Percentiles rank a stretch among this genome's conserved stretches.
Evolutionary conservation across 1,140 invertebrate genomes (phyloP).

Genomic region (Magallana angulata): DNA sequence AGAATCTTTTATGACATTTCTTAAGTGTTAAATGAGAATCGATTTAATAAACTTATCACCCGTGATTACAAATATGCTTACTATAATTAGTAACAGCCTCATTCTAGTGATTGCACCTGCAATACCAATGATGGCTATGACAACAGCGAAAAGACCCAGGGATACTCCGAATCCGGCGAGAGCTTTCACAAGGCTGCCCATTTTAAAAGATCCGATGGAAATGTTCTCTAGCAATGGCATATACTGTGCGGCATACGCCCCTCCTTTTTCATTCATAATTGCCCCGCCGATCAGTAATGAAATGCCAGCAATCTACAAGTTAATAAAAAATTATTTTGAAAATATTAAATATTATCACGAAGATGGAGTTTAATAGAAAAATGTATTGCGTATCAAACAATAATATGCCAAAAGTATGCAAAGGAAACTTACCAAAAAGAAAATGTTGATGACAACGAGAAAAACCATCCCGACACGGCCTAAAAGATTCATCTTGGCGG

Average conservation of each 20-base stretch:
- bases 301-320: constrained; percentile 48
- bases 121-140: constrained; percentile 47
- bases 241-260: constrained; percentile 42
- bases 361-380: neutral
- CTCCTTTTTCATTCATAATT: constrained; percentile 45
- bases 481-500: constrained; percentile 51
- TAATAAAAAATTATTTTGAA: neutral
- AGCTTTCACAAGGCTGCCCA: constrained; percentile 49
- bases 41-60: no score
- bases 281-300: constrained; percentile 43
- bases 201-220: constrained; percentile 43
- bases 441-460: constrained; percentile 44
- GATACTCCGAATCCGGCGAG: constrained; percentile 49
- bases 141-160: constrained; percentile 42
- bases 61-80: constrained; percentile 16
- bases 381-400: neutral
- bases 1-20: no score
- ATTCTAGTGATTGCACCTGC: constrained; percentile 43
- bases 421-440: constrained; percentile 49
- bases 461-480: constrained; percentile 50
- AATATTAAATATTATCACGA: neutral
- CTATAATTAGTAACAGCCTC: constrained; percentile 41
- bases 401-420: neutral
- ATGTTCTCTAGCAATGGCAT: constrained; percentile 51
- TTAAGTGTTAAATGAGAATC: no score